Base-by-base conservation (phyloP, 53 echinoderm and acorn worm genomes). In the Apostichopus leukothele region DNA sequence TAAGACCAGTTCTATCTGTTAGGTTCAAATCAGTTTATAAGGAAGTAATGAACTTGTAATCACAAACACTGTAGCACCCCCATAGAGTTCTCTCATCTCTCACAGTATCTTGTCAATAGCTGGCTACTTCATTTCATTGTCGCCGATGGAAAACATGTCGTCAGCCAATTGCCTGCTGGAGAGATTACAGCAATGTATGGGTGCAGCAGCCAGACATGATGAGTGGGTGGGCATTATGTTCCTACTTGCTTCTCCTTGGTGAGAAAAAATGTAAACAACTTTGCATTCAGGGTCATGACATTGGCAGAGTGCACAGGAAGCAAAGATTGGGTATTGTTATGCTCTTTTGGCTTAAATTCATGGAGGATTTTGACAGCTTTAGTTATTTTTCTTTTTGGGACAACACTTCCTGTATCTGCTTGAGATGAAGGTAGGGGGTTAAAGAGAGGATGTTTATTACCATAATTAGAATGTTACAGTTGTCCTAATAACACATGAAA, bases 291-390 rank as follows among this genome's bases (percentile, higher is more conserved):
- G 81, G 81, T 81, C 60, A 55, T 81, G 81, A 81, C 81, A 81
- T 81, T 59, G 54, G 60, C 81, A 81, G 81, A 81, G 81, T 81
- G 81, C 20, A 23, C 81, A 81, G 81, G 81, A 81, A 81, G 60
- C n/a, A 21, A 52, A 18, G 55, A 54, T n/a, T 10, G 5, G 54
- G 18, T 71, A 19, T 71, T 71, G 71, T 63, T 71, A 16, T 16
- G 71, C 18, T 16, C 18, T 71, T 14, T 39, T 39, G 13, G 5
- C 18, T 71, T 19, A 18, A 16, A 68, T 4, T 71, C 6, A 3
- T 5, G 4, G 18, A 71, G 71, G 20, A 71, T 71, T 71, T 71
- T 71, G 71, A 71, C 71, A 71, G 71, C 71, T 19, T 71, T 19
- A 71, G 16, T 71, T 71, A 71, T 71, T n/a, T n/a, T n/a, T 71